Evolutionary conservation across 92 coral and sea anemone genomes (phyloP).

Genomic region (Zoanthus sansibaricus): DNA sequence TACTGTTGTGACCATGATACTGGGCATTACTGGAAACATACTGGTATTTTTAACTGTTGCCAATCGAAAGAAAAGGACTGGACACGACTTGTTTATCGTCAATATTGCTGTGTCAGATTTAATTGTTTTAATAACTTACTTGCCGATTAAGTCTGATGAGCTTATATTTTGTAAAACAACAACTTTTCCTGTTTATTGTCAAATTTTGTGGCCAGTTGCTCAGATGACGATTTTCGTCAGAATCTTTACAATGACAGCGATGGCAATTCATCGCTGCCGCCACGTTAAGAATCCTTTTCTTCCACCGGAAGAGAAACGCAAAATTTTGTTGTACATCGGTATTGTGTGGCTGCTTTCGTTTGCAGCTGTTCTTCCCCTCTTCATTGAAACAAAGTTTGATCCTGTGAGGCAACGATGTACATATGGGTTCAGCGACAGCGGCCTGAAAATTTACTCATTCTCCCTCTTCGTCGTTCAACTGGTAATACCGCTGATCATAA

Average conservation of each 20-base stretch:
- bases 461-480: not conserved
- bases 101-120: slow-evolving; percentile 51
- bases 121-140: not conserved
- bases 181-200: slow-evolving; percentile 13
- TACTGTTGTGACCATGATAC: not conserved
- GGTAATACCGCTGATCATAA: slow-evolving; percentile 27
- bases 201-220: slow-evolving; percentile 31
- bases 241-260: slow-evolving; percentile 49
- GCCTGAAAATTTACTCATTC: not conserved
- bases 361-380: not conserved
- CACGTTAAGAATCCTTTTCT: slow-evolving; percentile 45
- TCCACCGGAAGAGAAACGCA: slow-evolving; percentile 7
- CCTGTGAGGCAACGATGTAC: not conserved
- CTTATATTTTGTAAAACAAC: not conserved
- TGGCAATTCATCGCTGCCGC: slow-evolving; percentile 52
- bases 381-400: not conserved
- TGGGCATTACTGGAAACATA: slow-evolving; percentile 24
- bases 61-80: slow-evolving; percentile 34
- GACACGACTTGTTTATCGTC: slow-evolving; percentile 44
- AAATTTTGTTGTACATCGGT: slow-evolving; percentile 11
- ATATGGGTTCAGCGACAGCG: not conserved
- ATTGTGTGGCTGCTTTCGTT: slow-evolving; percentile 17
- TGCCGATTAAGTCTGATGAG: slow-evolving; percentile 5
- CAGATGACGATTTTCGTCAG: slow-evolving; percentile 35
- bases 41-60: slow-evolving; percentile 35